Base-by-base conservation (phyloP, 2,797 vertebrate genomes). In the Arrhamphus sclerolepis region DNA sequence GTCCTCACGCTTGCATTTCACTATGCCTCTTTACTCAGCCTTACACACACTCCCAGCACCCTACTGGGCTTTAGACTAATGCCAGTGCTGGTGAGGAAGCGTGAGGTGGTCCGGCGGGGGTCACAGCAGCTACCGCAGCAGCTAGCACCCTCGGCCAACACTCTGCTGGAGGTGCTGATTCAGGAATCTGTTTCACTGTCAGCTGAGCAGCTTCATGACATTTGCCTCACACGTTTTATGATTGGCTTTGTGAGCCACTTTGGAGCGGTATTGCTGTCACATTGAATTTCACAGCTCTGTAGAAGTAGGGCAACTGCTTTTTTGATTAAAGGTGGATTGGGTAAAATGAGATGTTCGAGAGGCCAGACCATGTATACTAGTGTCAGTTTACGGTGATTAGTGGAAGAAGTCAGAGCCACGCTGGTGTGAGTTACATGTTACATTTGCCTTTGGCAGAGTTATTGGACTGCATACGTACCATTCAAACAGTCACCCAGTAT, bases 1-100 rank as follows among this genome's bases (percentile, higher is more conserved):
- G 80, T 81, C 83, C 85, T 78, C 78, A 69, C 74, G 34, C 78
- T 90, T 69, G 81, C 66, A 71, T 84, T 81, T 80, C 70, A 51
- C 71, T 71, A 41, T 20, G 47, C 64, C 61, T 77, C 75, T 66
- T 84, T 71, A 56, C 64, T 75, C 68, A 65, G 62, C 50, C 75
- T 67, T 55, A 55, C 41, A 56, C 61, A 60, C n/a, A 24, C 17
- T 56, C 31, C 47, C 41, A 46, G 13, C 49, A 10, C 53, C 58
- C 48, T 70, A 43, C 57, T 41, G 59, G 62, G 46, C 50, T 63
- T 72, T 46, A 53, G 56, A 18, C 22, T 49, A 38, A 65, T 67
- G 49, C 54, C 60, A 31, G 34, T 29, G 66, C 49, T 62, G 66
- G 49, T 40, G 68, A 46, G 44, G 62, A 24, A 46, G 49, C 44